A percentile compares a stretch with the other conserved stretches of the same genome.
These are phyloP conservation scores for Phylloscopus trochilus DNA, from an alignment of 2,113 vertebrate genomes.

Conservation along the genomic window DNA sequence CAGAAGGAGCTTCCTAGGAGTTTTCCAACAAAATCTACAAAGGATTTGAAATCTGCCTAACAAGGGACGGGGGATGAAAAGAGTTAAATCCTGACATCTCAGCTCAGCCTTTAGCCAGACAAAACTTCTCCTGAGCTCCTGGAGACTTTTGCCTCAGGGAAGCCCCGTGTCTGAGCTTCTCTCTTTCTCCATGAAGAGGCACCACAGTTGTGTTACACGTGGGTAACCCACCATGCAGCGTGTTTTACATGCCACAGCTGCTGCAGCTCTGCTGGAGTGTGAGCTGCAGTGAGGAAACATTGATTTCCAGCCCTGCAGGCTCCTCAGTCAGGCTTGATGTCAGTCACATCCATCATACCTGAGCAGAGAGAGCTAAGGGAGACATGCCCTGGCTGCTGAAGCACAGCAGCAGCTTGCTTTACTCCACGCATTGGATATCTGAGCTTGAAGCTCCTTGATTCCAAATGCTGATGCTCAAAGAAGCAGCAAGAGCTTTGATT, in stretches of 20 bases:
- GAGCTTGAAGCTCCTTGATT: not conserved
- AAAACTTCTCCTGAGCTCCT: not conserved
- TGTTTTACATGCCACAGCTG: not conserved
- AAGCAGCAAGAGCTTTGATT: not conserved
- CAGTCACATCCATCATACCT: not conserved
- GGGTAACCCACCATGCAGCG: fast-evolving
- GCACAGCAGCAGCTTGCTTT: not conserved
- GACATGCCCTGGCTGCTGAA: not conserved
- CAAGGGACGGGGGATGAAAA: not conserved
- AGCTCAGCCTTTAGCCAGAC: not conserved
- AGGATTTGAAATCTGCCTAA: not conserved
- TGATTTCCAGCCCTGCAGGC: not conserved
- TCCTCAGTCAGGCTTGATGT: not conserved
- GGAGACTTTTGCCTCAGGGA: not conserved
- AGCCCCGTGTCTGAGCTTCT: not conserved
- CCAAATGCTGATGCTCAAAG: not conserved
- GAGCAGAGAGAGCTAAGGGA: not conserved
- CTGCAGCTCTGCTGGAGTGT: not conserved
- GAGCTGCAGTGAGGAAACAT: not conserved
- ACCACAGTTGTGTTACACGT: fast-evolving
- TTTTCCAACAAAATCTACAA: not conserved
- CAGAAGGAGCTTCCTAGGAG: not conserved
- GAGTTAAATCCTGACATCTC: not conserved
- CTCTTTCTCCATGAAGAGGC: not conserved
- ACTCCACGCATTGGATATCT: fast-evolving